Evolutionary conservation across 2,888 invertebrate genomes (phyloP).

Genomic region (Cheilosia urbana): DNA sequence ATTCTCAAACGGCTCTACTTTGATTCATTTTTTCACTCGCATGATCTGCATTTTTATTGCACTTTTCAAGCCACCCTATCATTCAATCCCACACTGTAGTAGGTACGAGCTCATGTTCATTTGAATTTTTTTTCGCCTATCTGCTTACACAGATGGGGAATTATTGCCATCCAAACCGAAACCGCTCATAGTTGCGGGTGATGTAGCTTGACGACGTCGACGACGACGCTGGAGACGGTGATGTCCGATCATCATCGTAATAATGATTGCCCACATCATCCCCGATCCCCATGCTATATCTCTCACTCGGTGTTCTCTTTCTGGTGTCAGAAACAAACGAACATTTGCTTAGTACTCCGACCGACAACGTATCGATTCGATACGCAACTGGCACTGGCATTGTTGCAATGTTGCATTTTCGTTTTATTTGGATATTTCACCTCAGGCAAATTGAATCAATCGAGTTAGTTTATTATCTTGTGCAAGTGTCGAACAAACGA

Average conservation of each 20-base stretch:
- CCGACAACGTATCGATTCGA: constrained; percentile 35
- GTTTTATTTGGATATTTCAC: constrained; percentile 31
- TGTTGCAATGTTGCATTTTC: background rate
- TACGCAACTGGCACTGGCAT: constrained; percentile 31
- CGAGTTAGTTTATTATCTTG: constrained; percentile 26
- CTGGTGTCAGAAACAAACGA: constrained; percentile 2
- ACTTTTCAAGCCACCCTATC: background rate
- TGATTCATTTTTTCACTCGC: too few species aligned
- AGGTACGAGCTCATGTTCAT: background rate
- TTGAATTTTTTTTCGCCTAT: background rate
- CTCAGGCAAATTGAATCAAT: constrained; percentile 58
- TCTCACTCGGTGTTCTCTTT: constrained; percentile 3
- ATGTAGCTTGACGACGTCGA: constrained; percentile 16
- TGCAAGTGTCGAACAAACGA: constrained; percentile 24
- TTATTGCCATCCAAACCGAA: constrained; percentile 10
- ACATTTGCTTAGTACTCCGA: constrained; percentile 28
- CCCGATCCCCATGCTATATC: background rate
- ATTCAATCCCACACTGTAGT: constrained; percentile 7
- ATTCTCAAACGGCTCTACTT: too few species aligned
- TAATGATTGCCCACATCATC: constrained; percentile 16
- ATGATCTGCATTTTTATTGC: background rate
- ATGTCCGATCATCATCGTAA: constrained; percentile 29
- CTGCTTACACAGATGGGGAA: constrained; percentile 29
- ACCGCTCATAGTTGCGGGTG: constrained; percentile 7
- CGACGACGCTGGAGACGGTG: background rate